These are phyloP conservation scores for Amphiprion percula DNA, from an alignment of 2,113 vertebrate species.

Conservation along the genomic window DNA sequence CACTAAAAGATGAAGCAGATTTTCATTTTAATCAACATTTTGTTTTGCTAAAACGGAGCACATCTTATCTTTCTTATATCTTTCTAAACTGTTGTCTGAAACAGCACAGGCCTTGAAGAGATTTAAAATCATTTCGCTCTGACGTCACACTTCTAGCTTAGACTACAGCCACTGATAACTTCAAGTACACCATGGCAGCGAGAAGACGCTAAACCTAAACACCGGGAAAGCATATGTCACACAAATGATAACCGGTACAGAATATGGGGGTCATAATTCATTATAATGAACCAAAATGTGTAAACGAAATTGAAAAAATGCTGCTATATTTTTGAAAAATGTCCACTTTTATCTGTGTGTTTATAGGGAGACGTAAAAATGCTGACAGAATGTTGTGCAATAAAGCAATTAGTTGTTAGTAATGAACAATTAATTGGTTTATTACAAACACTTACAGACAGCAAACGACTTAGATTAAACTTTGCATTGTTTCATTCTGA, in stretches of 20 bases:
- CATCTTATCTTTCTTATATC: constrained; percentile 37
- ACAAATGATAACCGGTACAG: constrained; percentile 72
- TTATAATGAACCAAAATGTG: constrained; percentile 46
- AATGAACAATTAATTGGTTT: not conserved
- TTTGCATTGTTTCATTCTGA: not conserved
- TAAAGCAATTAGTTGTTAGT: constrained; percentile 49
- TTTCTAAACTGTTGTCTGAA: constrained; percentile 41
- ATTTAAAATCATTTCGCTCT: constrained; percentile 74
- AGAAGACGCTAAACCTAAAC: constrained; percentile 78
- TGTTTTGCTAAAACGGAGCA: constrained; percentile 34
- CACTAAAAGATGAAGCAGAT: constrained; percentile 19
- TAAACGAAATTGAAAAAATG: not conserved
- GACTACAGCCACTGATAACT: constrained; percentile 82
- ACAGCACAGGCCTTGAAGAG: constrained; percentile 77
- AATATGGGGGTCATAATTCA: constrained; percentile 43
- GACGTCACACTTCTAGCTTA: constrained; percentile 83
- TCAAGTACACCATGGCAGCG: constrained; percentile 75
- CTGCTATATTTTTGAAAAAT: not conserved
- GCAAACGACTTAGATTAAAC: constrained; percentile 12
- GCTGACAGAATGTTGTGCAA: constrained; percentile 23
- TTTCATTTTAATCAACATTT: constrained; percentile 11
- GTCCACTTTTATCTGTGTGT: constrained; percentile 41
- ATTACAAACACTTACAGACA: constrained; percentile 2
- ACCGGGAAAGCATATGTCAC: constrained; percentile 70
- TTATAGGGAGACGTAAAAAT: constrained; percentile 37